Evolutionary conservation across 2,113 vertebrate species (phyloP), one percentile per base, ranked within the genome.

Genomic region (Prolemur simus): DNA sequence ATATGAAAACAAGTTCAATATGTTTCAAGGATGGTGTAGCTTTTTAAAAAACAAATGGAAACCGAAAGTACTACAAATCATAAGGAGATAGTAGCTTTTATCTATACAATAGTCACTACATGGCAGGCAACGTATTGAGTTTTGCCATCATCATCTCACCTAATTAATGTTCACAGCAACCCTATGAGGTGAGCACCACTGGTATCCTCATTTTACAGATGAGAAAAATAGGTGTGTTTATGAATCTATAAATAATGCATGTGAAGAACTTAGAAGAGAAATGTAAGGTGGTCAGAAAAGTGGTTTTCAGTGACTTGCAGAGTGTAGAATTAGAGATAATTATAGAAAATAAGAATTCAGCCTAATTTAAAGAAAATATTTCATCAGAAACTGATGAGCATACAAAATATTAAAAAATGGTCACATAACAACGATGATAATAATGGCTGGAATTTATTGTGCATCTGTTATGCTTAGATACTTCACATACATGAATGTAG

Each of bases 11-110:
- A 95, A 92, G 10, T 63, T 74, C 42, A 87, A 14, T 68, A 85
- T 89, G 13, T 3, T 69, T 96, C 25, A 60, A 73, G 18, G 27
- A 69, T 56, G 14, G 14, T 34, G 4, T 27, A 58, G 13, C 14
- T 91, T 39, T 95, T 60, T 69, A 76, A 68, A 91, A 96, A 49
- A 10, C 45, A 92, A 88, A 58, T 10, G 25, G 58, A 82, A 82
- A 54, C 10, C 45, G 37, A 64, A 92, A 52, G 23, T 12, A 21
- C 11, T 88, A 37, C 39, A 87, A n/a, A 49, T 56, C 87, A 82
- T 69, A 74, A 39, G 23, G 27, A 29, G 37, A 52, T 10, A 69
- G 68, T 5, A 87, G 42, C 39, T 88, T 95, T 69, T 34, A 23
- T 34, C n/a, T 60, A 17, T 2, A 25, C 11, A 78, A 47, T 25